phyloP scores from a whole-genome alignment of 2,113 vertebrate genomes.

The Rhinolophus sinicus region DNA sequence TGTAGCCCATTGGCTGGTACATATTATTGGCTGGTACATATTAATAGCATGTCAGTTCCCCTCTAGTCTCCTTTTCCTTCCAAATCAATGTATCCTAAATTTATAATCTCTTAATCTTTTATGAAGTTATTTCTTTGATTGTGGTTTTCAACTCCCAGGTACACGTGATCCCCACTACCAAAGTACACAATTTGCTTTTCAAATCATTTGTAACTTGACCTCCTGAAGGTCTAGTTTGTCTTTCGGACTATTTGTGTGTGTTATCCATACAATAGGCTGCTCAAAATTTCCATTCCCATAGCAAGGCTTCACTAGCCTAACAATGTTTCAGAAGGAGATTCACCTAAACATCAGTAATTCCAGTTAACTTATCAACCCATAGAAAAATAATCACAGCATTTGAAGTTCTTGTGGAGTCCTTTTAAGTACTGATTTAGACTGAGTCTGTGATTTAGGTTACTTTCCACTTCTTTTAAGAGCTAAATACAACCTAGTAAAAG shows the following conservation, averaged over 20 bases:
- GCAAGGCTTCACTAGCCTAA: not conserved
- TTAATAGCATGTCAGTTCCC: not conserved
- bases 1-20: not conserved
- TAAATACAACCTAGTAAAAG: conserved; percentile 61
- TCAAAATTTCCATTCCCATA: not conserved
- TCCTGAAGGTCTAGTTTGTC: not conserved
- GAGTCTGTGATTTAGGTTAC: conserved; percentile 67
- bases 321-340: conserved; percentile 16
- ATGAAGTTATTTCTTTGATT: not conserved
- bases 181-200: not conserved
- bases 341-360: conserved; percentile 38
- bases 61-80: not conserved
- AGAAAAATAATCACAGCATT: conserved; percentile 53
- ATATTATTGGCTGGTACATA: not conserved
- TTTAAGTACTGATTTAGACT: conserved; percentile 57
- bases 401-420: conserved; percentile 41
- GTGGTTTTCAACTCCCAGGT: not conserved
- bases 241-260: not conserved
- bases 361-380: conserved; percentile 54
- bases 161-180: too few species aligned
- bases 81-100: not conserved
- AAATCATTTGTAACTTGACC: not conserved
- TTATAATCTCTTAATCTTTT: conserved; percentile 4
- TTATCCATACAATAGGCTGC: not conserved
- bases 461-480: conserved; percentile 73